Evolutionary conservation across 2,113 vertebrate genomes (phyloP).

Genomic region (Synchiropus splendidus): DNA sequence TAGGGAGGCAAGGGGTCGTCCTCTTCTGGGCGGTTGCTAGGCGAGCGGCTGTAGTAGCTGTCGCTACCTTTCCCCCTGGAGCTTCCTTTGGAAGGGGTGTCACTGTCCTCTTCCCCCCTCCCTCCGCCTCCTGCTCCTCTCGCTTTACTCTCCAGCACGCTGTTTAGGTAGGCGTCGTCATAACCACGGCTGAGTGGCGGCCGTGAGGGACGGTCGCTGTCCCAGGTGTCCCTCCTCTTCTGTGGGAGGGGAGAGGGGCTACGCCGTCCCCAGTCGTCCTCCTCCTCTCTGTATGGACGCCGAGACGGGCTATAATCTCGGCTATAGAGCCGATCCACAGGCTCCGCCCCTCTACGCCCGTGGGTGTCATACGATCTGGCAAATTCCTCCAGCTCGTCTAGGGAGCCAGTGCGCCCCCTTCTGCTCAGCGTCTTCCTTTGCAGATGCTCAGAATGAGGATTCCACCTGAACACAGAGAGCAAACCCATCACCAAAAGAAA

Average conservation of each 20-base stretch:
- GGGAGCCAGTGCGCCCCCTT: conserved; percentile 79
- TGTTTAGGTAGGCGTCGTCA: conserved; percentile 74
- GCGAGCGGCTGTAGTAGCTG: conserved; percentile 56
- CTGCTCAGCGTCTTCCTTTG: conserved; percentile 78
- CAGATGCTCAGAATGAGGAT: conserved; percentile 82
- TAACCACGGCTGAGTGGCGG: conserved; percentile 63
- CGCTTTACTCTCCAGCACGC: conserved; percentile 74
- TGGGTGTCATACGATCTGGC: conserved; percentile 72
- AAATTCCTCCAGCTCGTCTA: conserved; percentile 91
- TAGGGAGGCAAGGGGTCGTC: conserved; percentile 86
- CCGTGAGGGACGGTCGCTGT: conserved; percentile 59
- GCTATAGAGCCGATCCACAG: conserved; percentile 36
- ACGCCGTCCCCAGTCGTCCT: conserved; percentile 64
- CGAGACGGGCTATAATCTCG: conserved; percentile 62
- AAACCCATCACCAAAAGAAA: conserved; percentile 1
- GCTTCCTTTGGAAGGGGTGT: conserved; percentile 81
- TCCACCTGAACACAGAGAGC: conserved; percentile 66
- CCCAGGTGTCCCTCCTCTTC: conserved; percentile 74
- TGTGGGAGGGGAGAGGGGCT: conserved; percentile 69
- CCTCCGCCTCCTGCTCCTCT: conserved; percentile 45
- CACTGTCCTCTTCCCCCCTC: conserved; percentile 66
- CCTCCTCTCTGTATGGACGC: conserved; percentile 39
- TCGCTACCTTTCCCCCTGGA: conserved; percentile 68
- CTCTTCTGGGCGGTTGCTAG: conserved; percentile 66
- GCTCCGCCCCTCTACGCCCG: conserved; percentile 56